Evolutionary conservation across 2,888 invertebrate species (phyloP).

Genomic region (Lithophane leautieri): DNA sequence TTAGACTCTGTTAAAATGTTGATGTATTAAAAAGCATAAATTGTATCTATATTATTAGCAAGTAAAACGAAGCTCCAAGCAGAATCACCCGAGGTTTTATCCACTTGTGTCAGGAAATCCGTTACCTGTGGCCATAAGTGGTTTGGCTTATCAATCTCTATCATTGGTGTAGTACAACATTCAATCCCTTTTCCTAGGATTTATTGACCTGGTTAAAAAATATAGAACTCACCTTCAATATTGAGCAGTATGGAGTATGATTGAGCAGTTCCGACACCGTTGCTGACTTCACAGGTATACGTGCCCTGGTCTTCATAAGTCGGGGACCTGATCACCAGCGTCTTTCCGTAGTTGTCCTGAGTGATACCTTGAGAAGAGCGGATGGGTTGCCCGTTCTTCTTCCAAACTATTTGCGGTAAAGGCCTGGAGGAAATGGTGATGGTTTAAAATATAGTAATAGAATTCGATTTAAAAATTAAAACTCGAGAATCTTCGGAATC

Average conservation of each 20-base stretch:
- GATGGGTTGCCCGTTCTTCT: constrained; percentile 94
- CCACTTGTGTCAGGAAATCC: not conserved
- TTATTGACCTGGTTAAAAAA: not conserved
- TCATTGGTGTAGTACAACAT: not conserved
- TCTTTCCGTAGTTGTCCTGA: constrained; percentile 98
- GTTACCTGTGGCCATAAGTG: not conserved
- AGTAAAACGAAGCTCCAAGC: not conserved
- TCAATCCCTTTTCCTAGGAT: not conserved
- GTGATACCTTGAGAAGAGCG: constrained; percentile 93
- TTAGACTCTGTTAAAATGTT: not conserved
- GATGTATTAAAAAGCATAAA: not conserved
- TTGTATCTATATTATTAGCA: not conserved
- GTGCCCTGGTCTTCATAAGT: constrained; percentile 96
- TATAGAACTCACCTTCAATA: constrained; percentile 90
- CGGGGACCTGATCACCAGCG: constrained; percentile 96
- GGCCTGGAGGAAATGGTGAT: constrained; percentile 90
- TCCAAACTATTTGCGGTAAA: constrained; percentile 98
- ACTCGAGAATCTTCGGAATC: not conserved
- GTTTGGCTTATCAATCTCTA: not conserved
- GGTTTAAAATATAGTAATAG: not conserved
- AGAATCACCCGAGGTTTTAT: not conserved
- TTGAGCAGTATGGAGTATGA: constrained; percentile 96
- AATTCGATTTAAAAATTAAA: not conserved
- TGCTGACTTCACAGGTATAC: constrained; percentile 98
- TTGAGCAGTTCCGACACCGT: constrained; percentile 96